phyloP scores from a whole-genome alignment of 2,113 vertebrate species.

The Psilopogon haemacephalus region DNA sequence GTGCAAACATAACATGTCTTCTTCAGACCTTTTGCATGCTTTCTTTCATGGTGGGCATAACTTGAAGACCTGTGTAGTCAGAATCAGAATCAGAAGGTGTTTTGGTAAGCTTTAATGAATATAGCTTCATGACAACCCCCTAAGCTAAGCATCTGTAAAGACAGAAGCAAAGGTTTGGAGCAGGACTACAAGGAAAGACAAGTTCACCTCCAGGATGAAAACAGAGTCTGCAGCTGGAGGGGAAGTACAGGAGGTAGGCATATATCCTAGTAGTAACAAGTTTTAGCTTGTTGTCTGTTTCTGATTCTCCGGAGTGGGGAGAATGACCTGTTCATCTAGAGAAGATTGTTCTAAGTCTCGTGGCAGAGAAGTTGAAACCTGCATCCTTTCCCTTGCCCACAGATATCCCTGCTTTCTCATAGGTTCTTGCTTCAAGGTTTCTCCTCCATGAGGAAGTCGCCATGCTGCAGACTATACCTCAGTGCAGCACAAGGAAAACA shows the following conservation, averaged over 20 bases:
- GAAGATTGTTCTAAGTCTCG: neutral
- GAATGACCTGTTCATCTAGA: neutral
- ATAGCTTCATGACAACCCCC: neutral
- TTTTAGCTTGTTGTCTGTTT: neutral
- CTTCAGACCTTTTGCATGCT: neutral
- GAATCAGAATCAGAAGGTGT: neutral
- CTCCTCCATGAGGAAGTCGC: neutral
- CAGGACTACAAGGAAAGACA: neutral
- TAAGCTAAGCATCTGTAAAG: neutral
- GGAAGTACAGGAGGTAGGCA: neutral
- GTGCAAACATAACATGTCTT: accelerated
- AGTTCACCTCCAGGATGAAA: neutral
- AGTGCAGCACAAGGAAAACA: neutral
- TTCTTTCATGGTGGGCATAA: neutral
- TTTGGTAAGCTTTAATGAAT: neutral
- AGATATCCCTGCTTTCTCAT: neutral
- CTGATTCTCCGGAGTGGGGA: neutral
- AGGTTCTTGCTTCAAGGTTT: neutral
- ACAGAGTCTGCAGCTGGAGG: neutral
- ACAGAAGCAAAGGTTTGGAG: neutral
- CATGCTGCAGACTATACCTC: neutral
- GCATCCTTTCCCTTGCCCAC: neutral
- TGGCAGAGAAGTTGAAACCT: neutral
- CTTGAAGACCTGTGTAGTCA: neutral
- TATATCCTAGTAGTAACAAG: neutral